A percentile compares a stretch with the other conserved stretches of the same genome.
These are phyloP conservation scores for Colossoma macropomum DNA, from an alignment of 2,113 vertebrate genomes.

Conservation along the genomic window DNA sequence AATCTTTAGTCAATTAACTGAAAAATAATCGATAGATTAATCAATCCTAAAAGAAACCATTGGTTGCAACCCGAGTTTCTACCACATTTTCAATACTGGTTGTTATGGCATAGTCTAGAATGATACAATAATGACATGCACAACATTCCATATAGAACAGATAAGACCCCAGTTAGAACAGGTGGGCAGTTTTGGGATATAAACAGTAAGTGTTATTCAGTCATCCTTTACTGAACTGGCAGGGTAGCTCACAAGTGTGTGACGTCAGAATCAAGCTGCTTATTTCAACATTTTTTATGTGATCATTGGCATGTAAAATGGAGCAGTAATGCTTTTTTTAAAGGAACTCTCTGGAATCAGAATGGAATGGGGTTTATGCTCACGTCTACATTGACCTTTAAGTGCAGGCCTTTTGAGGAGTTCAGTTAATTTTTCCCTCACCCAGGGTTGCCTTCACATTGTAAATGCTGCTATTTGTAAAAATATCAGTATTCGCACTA, in stretches of 20 bases:
- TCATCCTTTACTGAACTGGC: neutral
- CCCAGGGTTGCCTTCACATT: constrained; percentile 2
- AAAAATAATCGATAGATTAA: too few species aligned
- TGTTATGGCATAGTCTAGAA: neutral
- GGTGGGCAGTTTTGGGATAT: neutral
- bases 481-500: neutral
- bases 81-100: too few species aligned
- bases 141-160: neutral
- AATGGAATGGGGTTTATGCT: constrained; percentile 7
- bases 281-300: neutral
- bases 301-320: neutral
- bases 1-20: too few species aligned
- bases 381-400: neutral
- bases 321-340: neutral
- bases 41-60: too few species aligned
- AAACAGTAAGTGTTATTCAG: too few species aligned
- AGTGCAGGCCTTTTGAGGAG: neutral
- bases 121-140: neutral
- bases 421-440: neutral
- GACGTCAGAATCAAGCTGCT: neutral
- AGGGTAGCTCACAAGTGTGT: neutral
- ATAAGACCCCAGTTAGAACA: neutral
- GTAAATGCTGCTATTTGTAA: neutral
- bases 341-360: neutral
- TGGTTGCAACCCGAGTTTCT: too few species aligned